phyloP scores from a whole-genome alignment of 2,888 invertebrate species.

The Dioctria linearis region DNA sequence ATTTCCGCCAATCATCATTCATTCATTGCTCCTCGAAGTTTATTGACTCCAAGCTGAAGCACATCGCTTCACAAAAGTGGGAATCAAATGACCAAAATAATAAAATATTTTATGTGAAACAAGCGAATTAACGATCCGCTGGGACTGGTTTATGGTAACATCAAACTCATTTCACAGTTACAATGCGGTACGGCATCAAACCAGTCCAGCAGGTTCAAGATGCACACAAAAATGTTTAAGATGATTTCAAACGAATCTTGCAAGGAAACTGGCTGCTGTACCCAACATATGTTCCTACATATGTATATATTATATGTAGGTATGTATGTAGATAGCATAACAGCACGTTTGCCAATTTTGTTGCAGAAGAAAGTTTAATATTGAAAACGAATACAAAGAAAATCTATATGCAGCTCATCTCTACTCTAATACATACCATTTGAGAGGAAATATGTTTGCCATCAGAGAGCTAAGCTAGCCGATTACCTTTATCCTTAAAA shows the following conservation, averaged over 20 bases:
- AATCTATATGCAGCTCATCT: neutral
- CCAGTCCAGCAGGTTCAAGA: constrained; percentile 33
- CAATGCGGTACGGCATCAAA: constrained; percentile 29
- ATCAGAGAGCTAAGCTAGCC: neutral
- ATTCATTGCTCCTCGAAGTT: neutral
- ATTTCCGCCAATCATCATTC: neutral
- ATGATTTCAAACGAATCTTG: neutral
- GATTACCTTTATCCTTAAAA: neutral
- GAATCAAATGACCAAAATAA: constrained; percentile 7
- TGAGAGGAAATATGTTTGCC: neutral
- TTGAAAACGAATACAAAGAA: neutral
- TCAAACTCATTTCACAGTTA: constrained; percentile 41
- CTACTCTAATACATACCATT: neutral
- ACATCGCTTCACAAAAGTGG: neutral
- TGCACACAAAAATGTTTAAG: constrained; percentile 8
- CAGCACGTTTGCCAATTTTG: constrained; percentile 34
- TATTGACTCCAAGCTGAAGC: neutral
- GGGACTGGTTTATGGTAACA: constrained; percentile 21
- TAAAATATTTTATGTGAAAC: constrained; percentile 17
- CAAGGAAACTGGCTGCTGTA: neutral
- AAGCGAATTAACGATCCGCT: neutral
- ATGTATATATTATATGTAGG: too few relatives aligned
- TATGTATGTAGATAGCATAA: neutral
- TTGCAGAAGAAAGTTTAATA: constrained; percentile 25
- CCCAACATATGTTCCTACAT: neutral